A percentile compares a stretch with the other conserved stretches of the same genome.
Evolutionary conservation across 2,113 vertebrate species (phyloP).

Genomic region (Entomyzon cyanotis): DNA sequence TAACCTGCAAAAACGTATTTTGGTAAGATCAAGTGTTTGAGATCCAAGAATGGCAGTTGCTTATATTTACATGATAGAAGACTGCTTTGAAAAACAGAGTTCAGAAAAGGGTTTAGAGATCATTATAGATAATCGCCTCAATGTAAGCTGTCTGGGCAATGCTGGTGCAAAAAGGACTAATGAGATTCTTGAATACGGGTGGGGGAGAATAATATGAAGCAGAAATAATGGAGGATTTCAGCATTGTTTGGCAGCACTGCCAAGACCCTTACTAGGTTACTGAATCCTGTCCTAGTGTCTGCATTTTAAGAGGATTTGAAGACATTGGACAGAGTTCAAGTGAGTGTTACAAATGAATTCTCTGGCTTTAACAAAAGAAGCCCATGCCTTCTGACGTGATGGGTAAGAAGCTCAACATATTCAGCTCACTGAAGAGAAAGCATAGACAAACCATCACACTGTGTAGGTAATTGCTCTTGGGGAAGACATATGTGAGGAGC

Average conservation of each 20-base stretch:
- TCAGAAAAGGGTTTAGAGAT: constrained; percentile 43
- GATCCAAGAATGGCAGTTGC: not conserved
- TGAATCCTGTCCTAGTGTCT: not conserved
- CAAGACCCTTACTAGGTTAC: not conserved
- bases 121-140: constrained; percentile 53
- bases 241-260: not conserved
- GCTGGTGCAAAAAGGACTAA: constrained; percentile 45
- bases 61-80: not conserved
- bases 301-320: constrained; percentile 47
- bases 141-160: constrained; percentile 58
- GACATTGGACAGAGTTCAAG: constrained; percentile 23
- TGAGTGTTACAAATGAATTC: not conserved
- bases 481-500: not conserved
- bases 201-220: not conserved
- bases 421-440: not conserved
- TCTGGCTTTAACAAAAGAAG: not conserved
- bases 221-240: constrained; percentile 38
- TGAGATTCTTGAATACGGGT: constrained; percentile 12
- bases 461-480: not conserved
- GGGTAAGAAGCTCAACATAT: not conserved
- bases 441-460: not conserved
- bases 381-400: not conserved
- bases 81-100: constrained; percentile 33
- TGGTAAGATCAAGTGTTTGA: not conserved
- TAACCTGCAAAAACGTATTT: not conserved